phyloP scores from a whole-genome alignment of 2,113 vertebrate genomes.

The Chascanopsetta lugubris region DNA sequence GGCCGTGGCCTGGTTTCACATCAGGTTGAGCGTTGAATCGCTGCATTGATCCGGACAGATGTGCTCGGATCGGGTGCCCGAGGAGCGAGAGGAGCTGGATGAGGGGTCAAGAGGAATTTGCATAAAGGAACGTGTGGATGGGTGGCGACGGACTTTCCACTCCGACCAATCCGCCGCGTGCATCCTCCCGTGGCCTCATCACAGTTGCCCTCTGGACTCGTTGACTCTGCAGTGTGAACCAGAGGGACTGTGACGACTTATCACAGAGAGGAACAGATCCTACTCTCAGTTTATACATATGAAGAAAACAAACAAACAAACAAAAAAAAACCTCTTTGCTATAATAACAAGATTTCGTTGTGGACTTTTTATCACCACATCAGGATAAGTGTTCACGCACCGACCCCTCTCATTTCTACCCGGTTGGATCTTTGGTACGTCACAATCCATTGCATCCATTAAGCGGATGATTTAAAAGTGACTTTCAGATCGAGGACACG shows the following conservation, averaged over 20 bases:
- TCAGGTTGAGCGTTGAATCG: not conserved
- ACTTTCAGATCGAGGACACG: too few relatives aligned
- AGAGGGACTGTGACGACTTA: not conserved
- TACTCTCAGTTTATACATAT: too few relatives aligned
- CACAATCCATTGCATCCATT: too few relatives aligned
- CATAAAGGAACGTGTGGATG: constrained; percentile 41
- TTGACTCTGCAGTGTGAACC: constrained; percentile 6
- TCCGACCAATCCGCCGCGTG: not conserved
- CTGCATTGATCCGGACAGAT: constrained; percentile 33
- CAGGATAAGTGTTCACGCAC: too few relatives aligned
- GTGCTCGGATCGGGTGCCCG: not conserved
- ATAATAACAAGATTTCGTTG: too few relatives aligned
- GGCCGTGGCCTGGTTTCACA: constrained; percentile 4
- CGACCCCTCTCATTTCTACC: too few relatives aligned
- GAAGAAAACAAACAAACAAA: too few relatives aligned
- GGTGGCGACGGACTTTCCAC: constrained; percentile 27
- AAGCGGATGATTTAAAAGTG: too few relatives aligned
- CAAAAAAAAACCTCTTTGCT: too few relatives aligned
- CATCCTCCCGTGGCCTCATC: constrained; percentile 30
- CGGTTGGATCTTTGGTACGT: too few relatives aligned
- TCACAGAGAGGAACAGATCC: not conserved
- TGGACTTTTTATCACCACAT: too few relatives aligned
- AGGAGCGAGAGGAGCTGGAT: constrained; percentile 7
- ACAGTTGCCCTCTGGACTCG: constrained; percentile 25
- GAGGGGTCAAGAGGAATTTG: constrained; percentile 34